These are phyloP conservation scores for Platygyra sinensis DNA, from an alignment of 64 coral and sea anemone species.

Conservation along the genomic window DNA sequence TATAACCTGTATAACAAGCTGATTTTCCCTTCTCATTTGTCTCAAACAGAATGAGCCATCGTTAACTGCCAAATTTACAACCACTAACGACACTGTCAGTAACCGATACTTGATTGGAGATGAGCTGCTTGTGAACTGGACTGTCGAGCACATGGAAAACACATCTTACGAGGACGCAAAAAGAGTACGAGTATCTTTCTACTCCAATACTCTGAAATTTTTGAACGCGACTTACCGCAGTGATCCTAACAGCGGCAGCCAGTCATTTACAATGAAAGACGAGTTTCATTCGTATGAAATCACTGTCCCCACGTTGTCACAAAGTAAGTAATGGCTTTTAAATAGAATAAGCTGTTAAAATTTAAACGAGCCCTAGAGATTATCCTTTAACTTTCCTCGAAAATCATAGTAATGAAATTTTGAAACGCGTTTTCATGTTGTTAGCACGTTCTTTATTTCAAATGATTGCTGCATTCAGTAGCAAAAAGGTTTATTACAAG, in stretches of 20 bases:
- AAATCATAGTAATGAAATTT: too few species aligned
- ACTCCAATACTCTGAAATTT: slow-evolving; percentile 49
- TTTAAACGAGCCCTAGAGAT: neutral
- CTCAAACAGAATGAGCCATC: slow-evolving; percentile 74
- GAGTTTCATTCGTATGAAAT: neutral
- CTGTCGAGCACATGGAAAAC: slow-evolving; percentile 68
- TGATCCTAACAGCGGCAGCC: neutral
- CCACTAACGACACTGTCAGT: slow-evolving; percentile 59
- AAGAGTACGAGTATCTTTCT: slow-evolving; percentile 46
- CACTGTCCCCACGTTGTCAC: neutral
- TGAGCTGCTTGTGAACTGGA: slow-evolving; percentile 52
- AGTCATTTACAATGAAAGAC: neutral
- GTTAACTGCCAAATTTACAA: slow-evolving; percentile 55
- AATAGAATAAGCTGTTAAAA: neutral
- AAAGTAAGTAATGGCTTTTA: slow-evolving; percentile 20
- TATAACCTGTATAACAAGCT: too few species aligned
- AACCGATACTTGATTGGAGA: slow-evolving; percentile 76
- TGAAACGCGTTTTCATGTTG: too few species aligned
- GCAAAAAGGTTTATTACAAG: too few species aligned
- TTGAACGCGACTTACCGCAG: slow-evolving; percentile 25
- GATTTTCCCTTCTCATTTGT: neutral
- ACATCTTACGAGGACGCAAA: slow-evolving; percentile 74
- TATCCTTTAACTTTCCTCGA: too few species aligned
- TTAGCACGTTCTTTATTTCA: too few species aligned
- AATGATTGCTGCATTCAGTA: too few species aligned